Percentiles rank a stretch among this genome's conserved stretches.
These are phyloP conservation scores for Probosciger aterrimus DNA, from an alignment of 2,113 vertebrate species.

Conservation along the genomic window DNA sequence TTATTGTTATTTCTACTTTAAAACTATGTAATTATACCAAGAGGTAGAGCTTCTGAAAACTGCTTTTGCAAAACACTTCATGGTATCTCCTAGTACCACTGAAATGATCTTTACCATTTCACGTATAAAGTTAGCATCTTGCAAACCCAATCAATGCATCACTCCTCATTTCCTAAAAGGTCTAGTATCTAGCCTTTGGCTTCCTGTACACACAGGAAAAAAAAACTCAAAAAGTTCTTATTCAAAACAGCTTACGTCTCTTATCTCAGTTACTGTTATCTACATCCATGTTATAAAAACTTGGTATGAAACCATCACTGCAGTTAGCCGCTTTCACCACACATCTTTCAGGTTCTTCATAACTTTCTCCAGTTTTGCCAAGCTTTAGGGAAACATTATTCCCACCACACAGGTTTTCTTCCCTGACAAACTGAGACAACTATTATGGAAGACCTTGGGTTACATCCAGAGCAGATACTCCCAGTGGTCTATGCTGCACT, in stretches of 20 bases:
- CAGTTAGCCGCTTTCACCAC: neutral
- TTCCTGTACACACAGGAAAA: neutral
- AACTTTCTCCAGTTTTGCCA: neutral
- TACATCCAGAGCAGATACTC: neutral
- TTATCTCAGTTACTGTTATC: neutral
- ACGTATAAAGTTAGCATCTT: neutral
- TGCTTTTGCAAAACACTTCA: neutral
- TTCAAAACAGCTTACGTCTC: neutral
- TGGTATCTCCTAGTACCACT: neutral
- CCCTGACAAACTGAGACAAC: neutral
- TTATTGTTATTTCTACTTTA: neutral
- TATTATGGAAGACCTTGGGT: neutral
- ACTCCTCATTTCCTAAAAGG: neutral
- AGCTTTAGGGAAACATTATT: neutral
- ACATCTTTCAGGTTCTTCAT: neutral
- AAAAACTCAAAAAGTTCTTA: neutral
- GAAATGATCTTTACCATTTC: neutral
- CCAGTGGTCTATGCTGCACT: neutral
- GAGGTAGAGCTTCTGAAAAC: neutral
- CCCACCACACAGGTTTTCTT: neutral
- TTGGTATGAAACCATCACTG: neutral
- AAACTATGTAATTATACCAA: neutral
- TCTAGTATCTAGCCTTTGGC: neutral
- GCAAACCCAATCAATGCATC: neutral
- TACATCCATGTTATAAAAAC: neutral